Base-by-base conservation (phyloP, 2,113 vertebrate species). In the Paramisgurnus dabryanus region DNA sequence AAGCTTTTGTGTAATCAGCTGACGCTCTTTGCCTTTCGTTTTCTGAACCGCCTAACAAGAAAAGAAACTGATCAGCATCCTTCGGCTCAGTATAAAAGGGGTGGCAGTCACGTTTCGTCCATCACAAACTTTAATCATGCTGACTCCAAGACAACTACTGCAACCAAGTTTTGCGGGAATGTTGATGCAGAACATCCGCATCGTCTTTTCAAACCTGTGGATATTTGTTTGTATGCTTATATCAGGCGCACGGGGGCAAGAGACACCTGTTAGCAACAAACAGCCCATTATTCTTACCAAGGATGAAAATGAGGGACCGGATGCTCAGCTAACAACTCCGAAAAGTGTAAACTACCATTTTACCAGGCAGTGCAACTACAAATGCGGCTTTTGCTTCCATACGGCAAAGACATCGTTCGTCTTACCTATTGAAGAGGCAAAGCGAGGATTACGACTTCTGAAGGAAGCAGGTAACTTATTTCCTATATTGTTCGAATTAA, bases 301-400 rank as follows among this genome's bases (percentile, higher is more conserved):
- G 6, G 43, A 27, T 3, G n/a, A 41, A 22, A 80, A 41, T 17
- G 43, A 67, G 34, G 5, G 40, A 6, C 4, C 41, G 10, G 39
- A 17, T 22, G 27, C 34, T 45, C n/a, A 27, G 34, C 43, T 43
- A 10, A 86, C 75, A 1, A 89, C 58, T 0, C 97, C 97, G 5
- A 93, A 87, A 5, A 98, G 97, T 1, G 96, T 98, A 72, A 99
- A 98, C 83, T 99, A 98, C 57, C 97, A 98, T 83, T 99, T 98
- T 81, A 97, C 95, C 0, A 93, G 96, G 3, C 93, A 94, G 78
- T 98, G 96, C 83, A 99, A 99, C 80, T 98, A 99, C 73, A 96
- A 94, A 75, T 98, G 97, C 6, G 97, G 97, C 0, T 98, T 99
- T 91, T 99, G 97, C 85, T 99, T 98, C 87, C 97, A 99, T 91